Evolutionary conservation across 2,888 invertebrate species (phyloP).

Genomic region (Phyllotreta cruciferae): DNA sequence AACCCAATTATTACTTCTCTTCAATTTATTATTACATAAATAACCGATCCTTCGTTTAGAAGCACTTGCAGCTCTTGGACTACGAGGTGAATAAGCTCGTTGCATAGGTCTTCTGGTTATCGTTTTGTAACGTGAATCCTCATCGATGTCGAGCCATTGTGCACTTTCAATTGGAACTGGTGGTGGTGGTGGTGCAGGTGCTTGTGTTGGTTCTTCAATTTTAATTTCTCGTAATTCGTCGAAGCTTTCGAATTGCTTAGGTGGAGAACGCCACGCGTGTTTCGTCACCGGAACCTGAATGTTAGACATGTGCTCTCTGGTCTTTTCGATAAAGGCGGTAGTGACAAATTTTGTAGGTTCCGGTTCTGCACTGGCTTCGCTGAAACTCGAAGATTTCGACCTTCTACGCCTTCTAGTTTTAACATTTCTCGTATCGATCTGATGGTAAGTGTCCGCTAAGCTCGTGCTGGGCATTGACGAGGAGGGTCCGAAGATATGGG

Average conservation of each 20-base stretch:
- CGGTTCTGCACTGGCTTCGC: constrained; percentile 1
- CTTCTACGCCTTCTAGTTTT: constrained; percentile 2
- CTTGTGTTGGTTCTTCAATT: not conserved
- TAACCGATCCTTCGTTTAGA: not conserved
- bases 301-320: not conserved
- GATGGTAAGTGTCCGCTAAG: not conserved
- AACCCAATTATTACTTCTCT: constrained; percentile 1
- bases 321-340: constrained; percentile 10
- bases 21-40: not conserved
- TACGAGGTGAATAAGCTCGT: not conserved
- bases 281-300: not conserved
- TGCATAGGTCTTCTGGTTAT: not conserved
- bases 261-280: not conserved
- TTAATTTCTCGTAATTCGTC: constrained; percentile 4
- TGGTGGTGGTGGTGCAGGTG: too few species aligned
- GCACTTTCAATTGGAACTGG: not conserved
- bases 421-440: not conserved
- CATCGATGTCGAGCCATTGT: constrained; percentile 10
- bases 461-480: constrained; percentile 11
- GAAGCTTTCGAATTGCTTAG: not conserved
- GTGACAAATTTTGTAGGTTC: not conserved
- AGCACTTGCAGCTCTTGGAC: not conserved
- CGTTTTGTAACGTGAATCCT: not conserved
- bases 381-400: constrained; percentile 8
- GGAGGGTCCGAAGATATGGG: not conserved